A percentile compares a stretch with the other conserved stretches of the same genome.
Evolutionary conservation across 2,113 vertebrate genomes (phyloP).

Genomic region (Poeciliopsis turrubarensis): DNA sequence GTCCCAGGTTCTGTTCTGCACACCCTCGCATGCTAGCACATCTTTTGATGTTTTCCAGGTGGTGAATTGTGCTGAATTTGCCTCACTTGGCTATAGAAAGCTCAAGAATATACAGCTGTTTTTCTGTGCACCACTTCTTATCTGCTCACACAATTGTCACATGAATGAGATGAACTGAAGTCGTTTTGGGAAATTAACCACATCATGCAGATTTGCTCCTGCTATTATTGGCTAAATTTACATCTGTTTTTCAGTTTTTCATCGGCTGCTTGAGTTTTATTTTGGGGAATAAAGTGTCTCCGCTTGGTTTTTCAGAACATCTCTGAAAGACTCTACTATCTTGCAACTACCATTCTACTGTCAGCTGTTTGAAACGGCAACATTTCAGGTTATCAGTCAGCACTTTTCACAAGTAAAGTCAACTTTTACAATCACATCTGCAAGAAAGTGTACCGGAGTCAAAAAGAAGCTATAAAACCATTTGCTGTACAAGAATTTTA

Average conservation of each 20-base stretch:
- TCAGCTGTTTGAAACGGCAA: neutral
- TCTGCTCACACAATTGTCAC: conserved; percentile 59
- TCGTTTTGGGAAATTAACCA: conserved; percentile 57
- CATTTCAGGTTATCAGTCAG: neutral
- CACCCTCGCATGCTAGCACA: conserved; percentile 4
- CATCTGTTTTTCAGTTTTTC: conserved; percentile 36
- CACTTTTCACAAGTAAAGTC: neutral
- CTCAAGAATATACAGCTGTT: conserved; percentile 42
- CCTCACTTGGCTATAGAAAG: conserved; percentile 37
- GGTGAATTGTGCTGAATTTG: conserved; percentile 53
- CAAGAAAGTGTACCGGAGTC: neutral
- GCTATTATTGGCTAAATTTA: conserved; percentile 34
- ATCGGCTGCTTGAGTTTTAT: conserved; percentile 4
- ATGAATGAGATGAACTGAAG: conserved; percentile 65
- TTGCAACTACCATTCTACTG: neutral
- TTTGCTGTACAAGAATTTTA: neutral
- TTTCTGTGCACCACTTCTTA: conserved; percentile 48
- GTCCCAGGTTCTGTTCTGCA: conserved; percentile 37
- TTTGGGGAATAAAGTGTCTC: neutral
- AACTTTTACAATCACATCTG: neutral
- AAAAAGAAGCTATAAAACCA: neutral
- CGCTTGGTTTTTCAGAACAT: neutral
- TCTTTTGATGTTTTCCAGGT: conserved; percentile 56
- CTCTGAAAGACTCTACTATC: neutral
- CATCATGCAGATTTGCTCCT: conserved; percentile 45